These are phyloP conservation scores for Colletes collaris DNA, from an alignment of 2,888 invertebrate species.

Conservation along the genomic window DNA sequence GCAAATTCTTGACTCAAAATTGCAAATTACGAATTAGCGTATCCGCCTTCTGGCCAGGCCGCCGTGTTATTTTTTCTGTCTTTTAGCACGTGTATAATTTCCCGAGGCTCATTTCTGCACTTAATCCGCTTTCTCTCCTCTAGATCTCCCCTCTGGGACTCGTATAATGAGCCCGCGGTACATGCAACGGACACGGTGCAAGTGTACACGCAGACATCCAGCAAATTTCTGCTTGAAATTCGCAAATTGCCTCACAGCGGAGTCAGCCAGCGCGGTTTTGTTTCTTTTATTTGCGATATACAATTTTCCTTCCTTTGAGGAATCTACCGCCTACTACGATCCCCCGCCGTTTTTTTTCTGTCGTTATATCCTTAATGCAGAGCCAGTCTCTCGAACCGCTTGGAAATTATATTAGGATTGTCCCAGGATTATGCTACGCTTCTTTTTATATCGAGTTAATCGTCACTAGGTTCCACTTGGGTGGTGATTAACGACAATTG, in stretches of 20 bases:
- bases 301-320: constrained; percentile 67
- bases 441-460: too few relatives aligned
- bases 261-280: constrained; percentile 28
- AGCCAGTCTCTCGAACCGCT: constrained; percentile 21
- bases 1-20: constrained; percentile 18
- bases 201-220: constrained; percentile 20
- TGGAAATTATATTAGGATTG: constrained; percentile 12
- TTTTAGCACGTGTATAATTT: constrained; percentile 43
- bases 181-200: constrained; percentile 35
- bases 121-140: constrained; percentile 33
- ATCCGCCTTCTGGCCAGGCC: neutral
- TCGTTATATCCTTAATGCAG: constrained; percentile 18
- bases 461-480: too few relatives aligned
- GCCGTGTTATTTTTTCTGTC: neutral
- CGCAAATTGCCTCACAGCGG: constrained; percentile 51
- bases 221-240: constrained; percentile 42
- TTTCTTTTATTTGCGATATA: constrained; percentile 57
- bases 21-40: constrained; percentile 34
- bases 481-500: too few relatives aligned
- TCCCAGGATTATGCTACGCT: too few relatives aligned
- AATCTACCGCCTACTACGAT: constrained; percentile 27
- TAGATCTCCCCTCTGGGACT: constrained; percentile 23
- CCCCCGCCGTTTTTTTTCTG: constrained; percentile 10
- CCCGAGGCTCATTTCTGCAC: constrained; percentile 15
- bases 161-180: constrained; percentile 46